Percentiles rank a stretch among this genome's conserved stretches.
Evolutionary conservation across 2,888 invertebrate genomes (phyloP).

Genomic region (Entomobrya multifasciata): DNA sequence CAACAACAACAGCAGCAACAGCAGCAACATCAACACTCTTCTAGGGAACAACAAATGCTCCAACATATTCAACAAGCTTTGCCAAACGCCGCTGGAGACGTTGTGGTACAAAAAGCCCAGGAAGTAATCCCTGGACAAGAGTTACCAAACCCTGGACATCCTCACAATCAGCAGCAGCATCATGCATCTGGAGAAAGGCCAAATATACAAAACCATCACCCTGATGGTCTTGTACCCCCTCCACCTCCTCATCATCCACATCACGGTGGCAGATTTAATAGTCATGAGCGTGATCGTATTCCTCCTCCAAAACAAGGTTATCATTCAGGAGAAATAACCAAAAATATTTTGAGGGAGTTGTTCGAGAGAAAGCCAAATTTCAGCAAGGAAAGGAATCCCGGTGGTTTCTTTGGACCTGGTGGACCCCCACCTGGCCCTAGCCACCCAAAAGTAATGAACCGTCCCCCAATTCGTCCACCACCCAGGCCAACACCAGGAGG

Average conservation of each 20-base stretch:
- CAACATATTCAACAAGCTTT: conserved; percentile 60
- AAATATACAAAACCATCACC: conserved; percentile 61
- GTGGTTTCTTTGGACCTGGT: conserved; percentile 74
- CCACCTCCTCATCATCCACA: conserved; percentile 64
- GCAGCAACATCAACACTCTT: conserved; percentile 51
- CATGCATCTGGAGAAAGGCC: conserved; percentile 56
- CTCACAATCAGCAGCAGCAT: conserved; percentile 19
- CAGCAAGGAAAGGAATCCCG: conserved; percentile 68
- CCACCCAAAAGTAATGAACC: conserved; percentile 74
- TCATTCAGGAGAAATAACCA: conserved; percentile 75
- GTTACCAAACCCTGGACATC: conserved; percentile 42
- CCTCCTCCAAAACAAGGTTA: conserved; percentile 65
- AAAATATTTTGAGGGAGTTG: conserved; percentile 76
- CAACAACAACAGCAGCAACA: conserved; percentile 67
- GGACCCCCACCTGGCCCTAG: conserved; percentile 71
- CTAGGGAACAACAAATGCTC: conserved; percentile 66
- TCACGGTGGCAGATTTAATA: conserved; percentile 58
- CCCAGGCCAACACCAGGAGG: conserved; percentile 59
- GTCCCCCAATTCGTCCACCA: conserved; percentile 55
- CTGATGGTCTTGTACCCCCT: conserved; percentile 72
- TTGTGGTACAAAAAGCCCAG: conserved; percentile 74
- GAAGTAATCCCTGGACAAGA: conserved; percentile 68
- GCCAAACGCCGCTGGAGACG: conserved; percentile 62
- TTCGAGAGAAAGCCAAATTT: conserved; percentile 74
- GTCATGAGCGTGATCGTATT: conserved; percentile 68